A percentile compares a stretch with the other conserved stretches of the same genome.
These are phyloP conservation scores for Hyles euphorbiae DNA, from an alignment of 1,140 invertebrate species.

Conservation along the genomic window DNA sequence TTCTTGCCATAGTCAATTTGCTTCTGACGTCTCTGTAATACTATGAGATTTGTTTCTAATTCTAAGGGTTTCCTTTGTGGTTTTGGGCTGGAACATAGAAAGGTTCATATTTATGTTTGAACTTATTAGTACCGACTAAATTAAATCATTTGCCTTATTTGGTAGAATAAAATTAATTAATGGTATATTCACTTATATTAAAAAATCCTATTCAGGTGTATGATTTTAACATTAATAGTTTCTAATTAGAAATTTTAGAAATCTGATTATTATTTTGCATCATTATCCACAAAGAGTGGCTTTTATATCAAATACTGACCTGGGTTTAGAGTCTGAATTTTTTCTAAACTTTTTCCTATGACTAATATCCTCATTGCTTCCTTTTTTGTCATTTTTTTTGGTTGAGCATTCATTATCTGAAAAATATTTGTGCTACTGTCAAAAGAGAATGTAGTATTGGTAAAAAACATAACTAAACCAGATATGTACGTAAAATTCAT, in stretches of 20 bases:
- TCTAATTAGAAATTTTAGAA: too few relatives aligned
- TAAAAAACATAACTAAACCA: neutral
- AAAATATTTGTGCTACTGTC: neutral
- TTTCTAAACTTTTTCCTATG: constrained; percentile 45
- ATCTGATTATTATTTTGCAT: too few relatives aligned
- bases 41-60: constrained; percentile 83
- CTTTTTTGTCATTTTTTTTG: constrained; percentile 40
- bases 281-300: too few relatives aligned
- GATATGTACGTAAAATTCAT: neutral
- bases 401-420: constrained; percentile 8
- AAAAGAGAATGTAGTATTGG: neutral
- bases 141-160: too few relatives aligned
- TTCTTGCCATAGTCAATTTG: constrained; percentile 98
- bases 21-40: constrained; percentile 89
- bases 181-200: neutral
- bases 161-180: too few relatives aligned
- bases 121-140: too few relatives aligned
- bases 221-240: too few relatives aligned
- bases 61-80: constrained; percentile 57
- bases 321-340: constrained; percentile 29
- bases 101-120: too few relatives aligned
- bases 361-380: constrained; percentile 42
- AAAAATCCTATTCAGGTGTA: neutral
- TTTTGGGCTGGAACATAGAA: constrained; percentile 22
- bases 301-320: constrained; percentile 21